phyloP scores from a whole-genome alignment of 2,113 vertebrate genomes.

The Panthera leo region DNA sequence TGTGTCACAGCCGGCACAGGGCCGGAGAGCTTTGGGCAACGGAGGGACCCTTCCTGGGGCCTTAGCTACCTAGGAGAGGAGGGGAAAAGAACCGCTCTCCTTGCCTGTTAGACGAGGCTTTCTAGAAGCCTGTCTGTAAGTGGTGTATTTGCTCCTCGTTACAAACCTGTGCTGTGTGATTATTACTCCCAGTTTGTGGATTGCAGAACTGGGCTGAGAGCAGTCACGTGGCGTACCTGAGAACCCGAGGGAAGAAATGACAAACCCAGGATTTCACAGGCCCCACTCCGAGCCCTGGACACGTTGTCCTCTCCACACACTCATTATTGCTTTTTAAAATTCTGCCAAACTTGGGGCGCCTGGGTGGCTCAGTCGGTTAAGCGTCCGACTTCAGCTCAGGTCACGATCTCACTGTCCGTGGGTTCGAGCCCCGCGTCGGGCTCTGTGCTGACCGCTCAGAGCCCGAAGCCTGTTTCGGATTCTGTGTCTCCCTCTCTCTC shows the following conservation, averaged over 20 bases:
- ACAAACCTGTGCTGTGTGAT: not conserved
- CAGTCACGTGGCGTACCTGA: not conserved
- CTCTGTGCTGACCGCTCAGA: too few species aligned
- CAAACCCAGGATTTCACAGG: not conserved
- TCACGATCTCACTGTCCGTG: too few species aligned
- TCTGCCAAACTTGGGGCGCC: not conserved
- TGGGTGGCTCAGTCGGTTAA: too few species aligned
- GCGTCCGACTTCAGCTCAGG: too few species aligned
- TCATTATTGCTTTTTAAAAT: not conserved
- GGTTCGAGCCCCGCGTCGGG: too few species aligned
- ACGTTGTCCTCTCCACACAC: not conserved
- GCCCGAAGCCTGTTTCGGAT: too few species aligned
- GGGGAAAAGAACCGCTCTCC: not conserved
- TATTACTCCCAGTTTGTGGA: not conserved
- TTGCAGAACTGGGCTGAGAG: not conserved
- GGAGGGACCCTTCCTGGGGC: not conserved
- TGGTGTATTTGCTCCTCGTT: not conserved
- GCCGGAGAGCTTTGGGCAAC: fast-evolving
- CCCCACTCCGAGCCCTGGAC: not conserved
- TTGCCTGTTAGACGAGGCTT: not conserved
- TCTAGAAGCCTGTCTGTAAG: not conserved
- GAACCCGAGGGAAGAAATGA: not conserved
- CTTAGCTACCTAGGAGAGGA: too few species aligned
- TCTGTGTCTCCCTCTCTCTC: too few species aligned
- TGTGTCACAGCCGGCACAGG: not conserved